phyloP scores from a whole-genome alignment of 1,140 invertebrate species.

The Phenacoccus solenopsis region DNA sequence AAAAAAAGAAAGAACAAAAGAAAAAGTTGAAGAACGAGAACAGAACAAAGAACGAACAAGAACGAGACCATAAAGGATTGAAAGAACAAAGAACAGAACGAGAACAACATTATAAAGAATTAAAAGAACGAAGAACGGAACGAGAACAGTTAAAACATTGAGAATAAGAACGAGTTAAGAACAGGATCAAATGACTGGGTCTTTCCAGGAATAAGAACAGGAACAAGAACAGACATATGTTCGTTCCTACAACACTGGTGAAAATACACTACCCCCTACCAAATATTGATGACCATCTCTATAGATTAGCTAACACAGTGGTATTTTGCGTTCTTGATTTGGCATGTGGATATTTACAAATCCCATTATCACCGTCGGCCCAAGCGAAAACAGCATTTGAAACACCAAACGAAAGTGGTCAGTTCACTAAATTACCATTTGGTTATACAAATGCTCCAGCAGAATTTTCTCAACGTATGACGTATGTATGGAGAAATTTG shows the following conservation, averaged over 20 bases:
- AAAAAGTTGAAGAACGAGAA: no score
- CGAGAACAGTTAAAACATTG: no score
- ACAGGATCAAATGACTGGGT: no score
- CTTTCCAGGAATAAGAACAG: no score
- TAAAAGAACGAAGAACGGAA: no score
- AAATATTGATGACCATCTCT: conserved; percentile 36
- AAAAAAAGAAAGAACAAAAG: no score
- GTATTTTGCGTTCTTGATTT: conserved; percentile 39
- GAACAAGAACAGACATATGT: no score
- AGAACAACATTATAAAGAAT: no score
- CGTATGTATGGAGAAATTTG: neutral
- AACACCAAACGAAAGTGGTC: conserved; percentile 19
- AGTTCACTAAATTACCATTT: conserved; percentile 25
- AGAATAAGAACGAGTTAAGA: no score
- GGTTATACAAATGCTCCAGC: conserved; percentile 25
- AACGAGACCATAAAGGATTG: no score
- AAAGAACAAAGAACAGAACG: no score
- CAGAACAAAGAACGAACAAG: no score
- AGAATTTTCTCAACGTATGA: conserved; percentile 19
- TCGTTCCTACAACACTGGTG: conserved; percentile 31
- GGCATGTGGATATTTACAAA: conserved; percentile 34
- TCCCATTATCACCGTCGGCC: conserved; percentile 26
- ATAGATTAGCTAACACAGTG: conserved; percentile 33
- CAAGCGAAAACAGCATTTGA: conserved; percentile 29
- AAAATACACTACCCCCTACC: conserved; percentile 40